Base-by-base conservation (phyloP, 2,888 invertebrate species). In the Apodemia duryi region DNA sequence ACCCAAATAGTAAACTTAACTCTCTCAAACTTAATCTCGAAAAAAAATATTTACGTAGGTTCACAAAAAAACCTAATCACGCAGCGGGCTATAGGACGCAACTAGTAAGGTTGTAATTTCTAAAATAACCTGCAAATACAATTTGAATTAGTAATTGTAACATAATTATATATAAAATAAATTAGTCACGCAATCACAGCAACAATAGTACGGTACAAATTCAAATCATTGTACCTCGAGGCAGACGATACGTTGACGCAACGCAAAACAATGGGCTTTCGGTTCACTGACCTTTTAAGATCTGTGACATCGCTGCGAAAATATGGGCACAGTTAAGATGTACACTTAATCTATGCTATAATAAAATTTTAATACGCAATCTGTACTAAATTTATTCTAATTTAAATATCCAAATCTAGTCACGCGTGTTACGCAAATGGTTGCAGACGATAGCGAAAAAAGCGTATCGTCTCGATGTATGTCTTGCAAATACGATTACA, bases 191-290 rank as follows among this genome's bases (percentile, higher is more conserved):
- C 82, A 85, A 83, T 83, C 82, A 78, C 75, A 79, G 77, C 77
- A 80, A 82, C 82, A 85, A 88, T 84, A 84, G 83, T 84, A 74
- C 78, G 78, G 78, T 84, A 85, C 83, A 84, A 85, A 88, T 88
- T 87, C 78, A 84, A 88, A 85, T 86, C 82, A 85, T 80, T 80
- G 80, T 83, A 81, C 78, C 77, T 77, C 77, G 79, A 82, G 81
- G 87, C 87, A 89, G 89, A 88, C 81, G 88, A 83, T 86, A 80
- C 81, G 84, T 82, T 91, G 88, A 88, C 86, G 91, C 89, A 91
- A 91, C 81, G 77, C 82, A 79, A 85, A 84, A 91, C 91, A 91
- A 91, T 90, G 83, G 88, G 82, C 81, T 85, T 85, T 84, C 79
- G 79, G 88, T 87, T 89, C 88, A 85, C 77, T 81, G 88, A 90